Evolutionary conservation across 2,797 vertebrate genomes (phyloP).

Genomic region (Microctenopoma lineatum): DNA sequence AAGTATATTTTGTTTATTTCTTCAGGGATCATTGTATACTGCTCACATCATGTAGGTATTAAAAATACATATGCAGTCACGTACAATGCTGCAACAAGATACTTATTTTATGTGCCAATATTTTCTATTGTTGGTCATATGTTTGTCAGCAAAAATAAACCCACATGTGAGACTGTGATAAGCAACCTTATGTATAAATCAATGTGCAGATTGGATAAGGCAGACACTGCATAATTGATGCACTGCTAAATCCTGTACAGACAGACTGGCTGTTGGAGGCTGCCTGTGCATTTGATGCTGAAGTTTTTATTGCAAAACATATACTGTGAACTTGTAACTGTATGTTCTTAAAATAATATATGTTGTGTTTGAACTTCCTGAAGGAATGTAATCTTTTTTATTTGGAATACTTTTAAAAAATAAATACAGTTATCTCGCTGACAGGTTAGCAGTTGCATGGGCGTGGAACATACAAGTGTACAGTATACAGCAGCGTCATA

Average conservation of each 20-base stretch:
- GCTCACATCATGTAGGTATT: constrained; percentile 9
- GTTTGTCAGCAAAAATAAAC: constrained; percentile 38
- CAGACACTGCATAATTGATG: constrained; percentile 49
- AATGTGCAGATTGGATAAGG: constrained; percentile 43
- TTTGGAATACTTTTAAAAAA: no score
- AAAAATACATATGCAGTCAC: constrained; percentile 13
- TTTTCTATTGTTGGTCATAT: constrained; percentile 34
- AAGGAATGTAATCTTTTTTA: no score
- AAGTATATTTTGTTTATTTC: neutral
- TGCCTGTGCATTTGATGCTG: constrained; percentile 21
- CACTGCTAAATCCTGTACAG: constrained; percentile 30
- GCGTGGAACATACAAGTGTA: no score
- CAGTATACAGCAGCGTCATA: no score
- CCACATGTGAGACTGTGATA: constrained; percentile 55
- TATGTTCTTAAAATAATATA: neutral
- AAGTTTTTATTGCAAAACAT: constrained; percentile 21
- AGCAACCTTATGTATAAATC: constrained; percentile 47
- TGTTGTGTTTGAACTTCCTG: neutral
- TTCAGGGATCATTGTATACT: neutral
- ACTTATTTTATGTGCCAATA: constrained; percentile 27
- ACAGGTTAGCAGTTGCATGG: neutral
- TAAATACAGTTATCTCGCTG: neutral
- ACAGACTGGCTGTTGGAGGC: constrained; percentile 20
- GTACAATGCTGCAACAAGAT: constrained; percentile 26
- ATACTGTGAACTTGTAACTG: neutral